Conservation (phyloP, 2,888 invertebrate species). For the Cantharis lateralis region DNA sequence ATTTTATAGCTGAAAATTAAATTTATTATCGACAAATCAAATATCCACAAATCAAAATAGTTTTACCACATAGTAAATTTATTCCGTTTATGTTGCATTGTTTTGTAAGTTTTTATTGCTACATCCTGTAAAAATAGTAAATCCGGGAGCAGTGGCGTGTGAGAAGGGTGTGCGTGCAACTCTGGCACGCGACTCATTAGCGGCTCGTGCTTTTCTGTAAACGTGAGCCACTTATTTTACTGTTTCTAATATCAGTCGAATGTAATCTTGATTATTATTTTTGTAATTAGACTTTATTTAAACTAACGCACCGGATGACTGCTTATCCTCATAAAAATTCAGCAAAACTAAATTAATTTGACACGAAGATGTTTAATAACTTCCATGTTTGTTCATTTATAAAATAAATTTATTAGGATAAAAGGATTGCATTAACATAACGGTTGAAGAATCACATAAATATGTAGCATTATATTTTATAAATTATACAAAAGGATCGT, state of each 20-base stretch:
- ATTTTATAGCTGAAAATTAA: background rate
- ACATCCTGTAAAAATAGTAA: background rate
- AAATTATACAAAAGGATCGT: background rate
- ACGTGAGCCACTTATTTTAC: conserved; percentile 22
- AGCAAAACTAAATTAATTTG: background rate
- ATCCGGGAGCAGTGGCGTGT: conserved; percentile 24
- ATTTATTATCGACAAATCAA: background rate
- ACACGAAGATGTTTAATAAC: background rate
- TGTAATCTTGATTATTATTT: conserved; percentile 20
- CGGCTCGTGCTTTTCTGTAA: conserved; percentile 23
- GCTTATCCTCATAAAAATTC: background rate
- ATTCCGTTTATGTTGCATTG: conserved; percentile 9
- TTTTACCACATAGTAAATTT: background rate
- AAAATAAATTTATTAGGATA: background rate
- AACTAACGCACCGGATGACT: background rate
- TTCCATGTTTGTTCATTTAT: background rate
- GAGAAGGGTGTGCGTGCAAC: conserved; percentile 13
- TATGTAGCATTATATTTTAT: background rate
- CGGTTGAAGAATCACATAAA: background rate
- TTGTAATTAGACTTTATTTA: conserved; percentile 23
- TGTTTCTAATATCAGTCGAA: conserved; percentile 14
- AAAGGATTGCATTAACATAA: background rate
- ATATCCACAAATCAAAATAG: background rate
- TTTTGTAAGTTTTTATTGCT: conserved; percentile 10
- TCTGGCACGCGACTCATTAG: conserved; percentile 26